phyloP scores from a whole-genome alignment of 2,888 invertebrate genomes.

The Pollenia amentaria region DNA sequence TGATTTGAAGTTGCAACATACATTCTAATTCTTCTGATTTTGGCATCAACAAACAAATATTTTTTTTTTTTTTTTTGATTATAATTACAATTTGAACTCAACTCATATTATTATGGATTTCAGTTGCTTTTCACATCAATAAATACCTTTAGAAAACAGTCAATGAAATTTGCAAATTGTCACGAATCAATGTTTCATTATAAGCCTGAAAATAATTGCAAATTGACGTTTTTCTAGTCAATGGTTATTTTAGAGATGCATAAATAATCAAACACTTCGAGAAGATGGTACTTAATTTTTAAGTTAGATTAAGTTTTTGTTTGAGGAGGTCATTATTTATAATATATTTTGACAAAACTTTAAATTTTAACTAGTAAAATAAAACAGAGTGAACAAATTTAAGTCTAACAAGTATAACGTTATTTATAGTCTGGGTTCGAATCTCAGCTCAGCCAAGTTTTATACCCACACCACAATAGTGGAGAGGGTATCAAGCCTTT shows the following conservation, averaged over 20 bases:
- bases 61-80: neutral
- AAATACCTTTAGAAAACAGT: conserved; percentile 17
- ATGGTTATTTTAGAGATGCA: neutral
- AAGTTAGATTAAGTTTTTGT: neutral
- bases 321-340: neutral
- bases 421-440: no score
- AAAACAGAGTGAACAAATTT: no score
- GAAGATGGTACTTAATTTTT: neutral
- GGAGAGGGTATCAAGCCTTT: no score
- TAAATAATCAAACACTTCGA: neutral
- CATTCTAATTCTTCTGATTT: conserved; percentile 65
- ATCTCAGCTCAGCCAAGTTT: no score
- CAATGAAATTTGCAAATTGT: conserved; percentile 25
- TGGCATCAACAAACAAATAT: conserved; percentile 40
- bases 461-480: no score
- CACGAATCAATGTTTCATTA: conserved; percentile 26
- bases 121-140: conserved; percentile 13
- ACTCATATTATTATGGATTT: conserved; percentile 42
- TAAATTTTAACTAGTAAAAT: neutral
- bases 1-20: conserved; percentile 49
- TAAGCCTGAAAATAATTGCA: neutral
- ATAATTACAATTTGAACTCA: conserved; percentile 19
- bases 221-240: neutral
- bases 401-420: no score
- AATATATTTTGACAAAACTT: neutral